Evolutionary conservation across 2,888 invertebrate species (phyloP).

Genomic region (Psococerastis gibbosa): DNA sequence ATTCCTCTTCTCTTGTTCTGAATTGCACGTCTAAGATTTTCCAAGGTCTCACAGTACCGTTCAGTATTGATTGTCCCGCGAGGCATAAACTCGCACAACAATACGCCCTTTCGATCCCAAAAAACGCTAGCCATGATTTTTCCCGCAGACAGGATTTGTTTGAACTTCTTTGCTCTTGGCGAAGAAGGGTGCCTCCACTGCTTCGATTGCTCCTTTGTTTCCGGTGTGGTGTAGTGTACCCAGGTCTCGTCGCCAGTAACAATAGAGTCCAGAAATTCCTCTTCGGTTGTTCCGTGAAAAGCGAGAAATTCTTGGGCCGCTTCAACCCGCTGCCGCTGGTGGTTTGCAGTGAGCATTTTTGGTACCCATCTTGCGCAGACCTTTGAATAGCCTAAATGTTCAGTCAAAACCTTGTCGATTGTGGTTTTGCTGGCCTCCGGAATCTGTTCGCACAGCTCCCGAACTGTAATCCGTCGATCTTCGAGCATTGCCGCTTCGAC

Average conservation of each 20-base stretch:
- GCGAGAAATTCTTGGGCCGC: not conserved
- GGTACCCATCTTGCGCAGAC: conserved; percentile 15
- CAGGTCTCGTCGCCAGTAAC: conserved; percentile 13
- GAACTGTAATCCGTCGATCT: too few relatives aligned
- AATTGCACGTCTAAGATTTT: too few relatives aligned
- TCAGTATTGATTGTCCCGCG: too few relatives aligned
- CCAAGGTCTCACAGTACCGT: too few relatives aligned
- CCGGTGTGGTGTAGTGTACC: conserved; percentile 11
- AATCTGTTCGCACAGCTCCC: too few relatives aligned
- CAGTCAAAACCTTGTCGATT: conserved; percentile 12
- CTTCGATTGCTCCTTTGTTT: conserved; percentile 5
- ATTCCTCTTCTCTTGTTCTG: too few relatives aligned
- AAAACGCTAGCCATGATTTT: conserved; percentile 12
- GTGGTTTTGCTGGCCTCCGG: too few relatives aligned
- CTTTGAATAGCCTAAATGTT: conserved; percentile 11
- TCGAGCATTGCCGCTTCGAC: too few relatives aligned
- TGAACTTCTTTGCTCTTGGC: conserved; percentile 5
- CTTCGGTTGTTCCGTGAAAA: not conserved
- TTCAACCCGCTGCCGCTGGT: conserved; percentile 11
- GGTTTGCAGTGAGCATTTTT: conserved; percentile 12
- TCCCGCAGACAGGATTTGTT: not conserved
- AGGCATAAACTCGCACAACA: conserved; percentile 10
- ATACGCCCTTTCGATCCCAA: conserved; percentile 9
- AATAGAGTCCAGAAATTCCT: conserved; percentile 8
- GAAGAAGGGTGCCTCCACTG: not conserved